Evolutionary conservation across 2,797 vertebrate genomes (phyloP), one percentile per base, ranked within the genome.

Genomic region (Parambassis ranga): DNA sequence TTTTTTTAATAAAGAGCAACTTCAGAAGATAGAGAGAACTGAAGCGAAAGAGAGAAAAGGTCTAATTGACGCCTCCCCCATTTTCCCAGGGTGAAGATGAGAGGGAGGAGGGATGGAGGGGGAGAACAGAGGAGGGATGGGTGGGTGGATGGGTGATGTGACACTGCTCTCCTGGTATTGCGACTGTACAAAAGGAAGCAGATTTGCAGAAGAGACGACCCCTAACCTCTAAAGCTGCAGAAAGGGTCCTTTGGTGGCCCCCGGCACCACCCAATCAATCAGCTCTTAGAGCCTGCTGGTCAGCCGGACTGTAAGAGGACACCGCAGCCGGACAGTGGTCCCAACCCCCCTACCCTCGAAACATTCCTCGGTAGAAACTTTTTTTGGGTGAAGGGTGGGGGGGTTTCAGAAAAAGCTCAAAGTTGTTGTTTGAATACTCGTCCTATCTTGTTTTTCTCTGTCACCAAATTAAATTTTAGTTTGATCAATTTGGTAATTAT

Each of bases 151-250:
- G 91, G 91, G 87, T 89, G 92, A 94, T 92, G 93, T 95, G 94
- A 90, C 86, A 90, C 86, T 53, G 88, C 84, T 91, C 91, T 90
- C 87, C 90, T 77, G 81, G 92, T 88, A 90, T 92, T 83, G 74
- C 93, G 64, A 97, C 95, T 96, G 95, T 97, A 96, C 95, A 96
- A 97, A 96, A 95, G 96, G 94, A 95, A 96, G 94, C 94, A 92
- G 95, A 94, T 93, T 94, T 95, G 94, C 93, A 88, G 95, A 88
- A 90, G 93, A 95, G 95, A 93, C 95, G 95, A 96, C 94, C 96
- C 90, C 41, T 94, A 88, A 96, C 95, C 96, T 87, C 83, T 86
- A 68, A 85, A 92, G 92, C 94, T 75, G 91, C 93, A 94, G 93
- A 96, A 92, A 95, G 94, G 93, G 93, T 89, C 92, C 91, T 95